Base-by-base conservation (phyloP, 2,888 invertebrate species). In the Drosophila mettleri region DNA sequence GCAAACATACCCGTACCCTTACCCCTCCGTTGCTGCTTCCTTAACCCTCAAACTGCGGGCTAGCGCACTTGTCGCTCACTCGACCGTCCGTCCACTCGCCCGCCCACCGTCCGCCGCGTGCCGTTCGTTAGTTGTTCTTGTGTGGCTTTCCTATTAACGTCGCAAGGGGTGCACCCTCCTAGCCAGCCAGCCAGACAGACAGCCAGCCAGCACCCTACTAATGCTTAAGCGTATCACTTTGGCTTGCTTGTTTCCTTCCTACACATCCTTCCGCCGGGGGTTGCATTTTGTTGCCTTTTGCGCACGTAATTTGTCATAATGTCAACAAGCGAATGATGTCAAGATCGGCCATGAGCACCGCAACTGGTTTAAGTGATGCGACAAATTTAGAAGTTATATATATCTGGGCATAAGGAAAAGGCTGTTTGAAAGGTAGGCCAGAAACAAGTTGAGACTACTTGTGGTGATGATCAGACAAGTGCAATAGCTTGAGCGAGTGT, bases 41-140 rank as follows among this genome's bases (percentile, higher is more conserved):
- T 27, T 9, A 54, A 53, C 39, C 46, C 53, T 33, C 54, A 48
- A 43, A 31, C 60, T 63, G 54, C 46, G 63, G 57, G 59, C 62
- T 54, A 41, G 75, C 78, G 84, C 84, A 87, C 84, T 87, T 84
- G 88, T 87, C 85, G 81, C 69, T 67, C 80, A 38, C 36, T 39
- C 61, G 61, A 27, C 33, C 48, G 57, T 3, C 20, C 55, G 66
- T 3, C 31, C 49, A 16, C 10, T 16, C 52, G 38, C n/a, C 20
- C 18, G 29, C 36, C 46, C 45, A 27, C 45, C 29, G 74, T 33
- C 49, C 29, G 83, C 61, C 85, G 88, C 85, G 85, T 86, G 85
- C 77, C 88, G 80, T 86, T 86, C 88, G 85, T 86, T 86, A 86
- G 85, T 69, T 65, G 86, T 72, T 67, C 84, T 85, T 85, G 83